Base-by-base conservation (phyloP, 2,797 vertebrate species). In the Martes flavigula region DNA sequence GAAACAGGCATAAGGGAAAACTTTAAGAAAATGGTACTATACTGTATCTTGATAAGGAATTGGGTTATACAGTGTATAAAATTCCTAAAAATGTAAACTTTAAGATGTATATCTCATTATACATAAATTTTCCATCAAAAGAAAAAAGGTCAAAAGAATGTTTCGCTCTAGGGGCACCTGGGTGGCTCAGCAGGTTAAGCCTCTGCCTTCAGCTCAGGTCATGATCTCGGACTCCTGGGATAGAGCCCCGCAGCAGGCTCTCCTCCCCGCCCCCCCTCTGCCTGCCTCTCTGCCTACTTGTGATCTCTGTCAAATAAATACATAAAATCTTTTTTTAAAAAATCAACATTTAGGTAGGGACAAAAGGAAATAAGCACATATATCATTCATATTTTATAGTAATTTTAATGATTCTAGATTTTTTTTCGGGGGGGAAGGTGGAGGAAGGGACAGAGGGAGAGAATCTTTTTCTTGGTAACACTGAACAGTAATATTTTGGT, bases 11-110 rank as follows among this genome's bases (percentile, higher is more conserved):
- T 40, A 70, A 38, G 10, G 32, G 46, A 86, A 81, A 38, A 95
- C 86, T 73, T 14, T 30, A 23, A 48, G 38, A 17, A 79, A 92
- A 70, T 40, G 18, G 43, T 40, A 78, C 51, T 60, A 20, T 79
- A 75, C 4, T 51, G 21, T 54, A 92, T 66, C 60, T 51, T 87
- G 54, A 70, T 30, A 70, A 20, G 30, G 40, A 9, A 27, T 4
- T 91, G 20, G 32, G 38, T 48, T 92, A 75, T 46, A 75, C 18
- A 66, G 35, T 56, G 2, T 54, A 43, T 64, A 62, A 90, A 84
- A 90, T 64, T 84, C 77, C 68, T 54, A 87, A 58, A 35, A 87
- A 87, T 35, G 54, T 87, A 91, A 95, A 95, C 30, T 85, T 85
- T 90, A 87, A 62, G 18, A 87, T 82, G 35, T 87, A 1, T 81